A percentile compares a stretch with the other conserved stretches of the same genome.
phyloP scores from a whole-genome alignment of 2,797 vertebrate genomes.

The Falco cherrug region DNA sequence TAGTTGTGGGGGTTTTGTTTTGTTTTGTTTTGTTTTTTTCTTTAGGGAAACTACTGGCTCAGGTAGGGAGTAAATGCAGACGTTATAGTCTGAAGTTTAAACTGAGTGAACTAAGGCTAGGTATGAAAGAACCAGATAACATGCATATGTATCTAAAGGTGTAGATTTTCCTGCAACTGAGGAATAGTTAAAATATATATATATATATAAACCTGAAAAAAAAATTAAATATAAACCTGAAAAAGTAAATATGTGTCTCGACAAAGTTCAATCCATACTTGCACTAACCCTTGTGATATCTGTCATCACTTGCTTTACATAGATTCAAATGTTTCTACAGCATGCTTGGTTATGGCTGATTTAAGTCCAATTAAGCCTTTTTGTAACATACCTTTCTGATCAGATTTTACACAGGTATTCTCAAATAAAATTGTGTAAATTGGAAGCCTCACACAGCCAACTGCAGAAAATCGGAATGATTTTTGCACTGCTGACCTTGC shows the following conservation, averaged over 20 bases:
- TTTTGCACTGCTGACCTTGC: neutral
- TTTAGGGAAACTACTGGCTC: neutral
- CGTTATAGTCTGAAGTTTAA: neutral
- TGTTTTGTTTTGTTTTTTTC: no score
- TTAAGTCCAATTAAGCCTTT: neutral
- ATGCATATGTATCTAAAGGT: neutral
- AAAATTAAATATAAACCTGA: neutral
- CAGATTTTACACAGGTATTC: neutral
- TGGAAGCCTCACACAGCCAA: neutral
- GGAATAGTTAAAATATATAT: neutral
- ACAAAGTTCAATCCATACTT: neutral
- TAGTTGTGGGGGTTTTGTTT: no score
- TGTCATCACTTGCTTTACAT: neutral
- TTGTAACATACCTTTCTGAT: neutral
- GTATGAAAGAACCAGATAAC: neutral
- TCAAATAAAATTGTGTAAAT: neutral
- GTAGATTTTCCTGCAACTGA: neutral
- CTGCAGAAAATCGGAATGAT: neutral
- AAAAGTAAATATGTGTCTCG: neutral
- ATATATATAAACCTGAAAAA: no score
- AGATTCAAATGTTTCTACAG: neutral
- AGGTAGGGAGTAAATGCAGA: neutral
- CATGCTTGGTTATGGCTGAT: neutral
- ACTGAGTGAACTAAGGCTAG: neutral
- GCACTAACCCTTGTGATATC: neutral